Evolutionary conservation across 2,888 invertebrate species (phyloP).

Genomic region (Lobophora halterata): DNA sequence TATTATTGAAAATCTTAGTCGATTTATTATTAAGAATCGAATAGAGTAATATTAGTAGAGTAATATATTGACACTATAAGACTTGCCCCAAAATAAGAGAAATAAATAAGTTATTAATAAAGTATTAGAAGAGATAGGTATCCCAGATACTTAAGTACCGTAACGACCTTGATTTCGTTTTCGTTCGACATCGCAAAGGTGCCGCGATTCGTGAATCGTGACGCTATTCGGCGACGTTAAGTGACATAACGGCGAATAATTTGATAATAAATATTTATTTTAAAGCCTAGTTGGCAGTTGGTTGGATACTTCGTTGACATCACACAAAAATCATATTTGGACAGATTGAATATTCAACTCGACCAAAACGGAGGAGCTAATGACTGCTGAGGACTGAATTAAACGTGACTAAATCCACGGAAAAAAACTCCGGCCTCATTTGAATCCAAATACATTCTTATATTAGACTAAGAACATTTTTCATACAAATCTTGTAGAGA

Average conservation of each 20-base stretch:
- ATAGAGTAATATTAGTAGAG: too few relatives aligned
- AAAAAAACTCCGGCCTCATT: constrained; percentile 27
- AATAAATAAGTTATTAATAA: constrained; percentile 42
- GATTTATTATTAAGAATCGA: too few relatives aligned
- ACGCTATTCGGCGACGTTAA: constrained; percentile 47
- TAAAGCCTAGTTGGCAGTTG: too few relatives aligned
- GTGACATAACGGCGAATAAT: constrained; percentile 48
- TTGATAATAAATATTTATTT: constrained; percentile 17
- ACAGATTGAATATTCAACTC: constrained; percentile 24
- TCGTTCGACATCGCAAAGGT: constrained; percentile 49
- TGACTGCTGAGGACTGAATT: constrained; percentile 25
- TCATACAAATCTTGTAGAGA: constrained; percentile 37
- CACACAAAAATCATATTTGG: constrained; percentile 25
- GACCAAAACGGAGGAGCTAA: constrained; percentile 20
- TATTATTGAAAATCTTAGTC: too few relatives aligned
- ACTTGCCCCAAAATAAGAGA: too few relatives aligned
- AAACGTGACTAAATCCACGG: constrained; percentile 25
- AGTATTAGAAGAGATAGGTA: too few relatives aligned
- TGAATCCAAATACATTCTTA: constrained; percentile 36
- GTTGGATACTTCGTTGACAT: constrained; percentile 6
- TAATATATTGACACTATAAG: too few relatives aligned
- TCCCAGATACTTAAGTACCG: constrained; percentile 65
- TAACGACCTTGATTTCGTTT: constrained; percentile 76
- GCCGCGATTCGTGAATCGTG: constrained; percentile 36
- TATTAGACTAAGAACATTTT: constrained; percentile 33